Evolutionary conservation across 2,113 vertebrate species (phyloP), one percentile per base, ranked within the genome.

Genomic region (Conger conger): DNA sequence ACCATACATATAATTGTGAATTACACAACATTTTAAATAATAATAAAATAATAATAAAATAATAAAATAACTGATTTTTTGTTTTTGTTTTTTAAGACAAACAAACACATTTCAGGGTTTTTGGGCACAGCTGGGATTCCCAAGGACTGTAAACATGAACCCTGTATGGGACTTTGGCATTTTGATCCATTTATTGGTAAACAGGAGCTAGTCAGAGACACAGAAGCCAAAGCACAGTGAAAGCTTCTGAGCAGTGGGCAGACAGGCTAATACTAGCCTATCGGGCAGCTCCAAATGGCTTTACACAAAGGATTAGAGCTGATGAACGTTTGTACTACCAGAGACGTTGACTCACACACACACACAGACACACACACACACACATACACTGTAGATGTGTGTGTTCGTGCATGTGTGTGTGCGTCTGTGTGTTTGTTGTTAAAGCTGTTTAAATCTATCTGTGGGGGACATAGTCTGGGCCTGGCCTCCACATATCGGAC

Each of bases 271-370:
- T 86, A 84, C 76, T 54, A 76, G 82, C 83, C 83, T 78, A 79
- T 63, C 13, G 36, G 45, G 88, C 82, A 86, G 78, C 79, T 68
- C 81, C 86, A 87, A 90, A 89, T 87, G 85, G 83, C 86, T 87
- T 90, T 89, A 90, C 76, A 50, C 42, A 73, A 78, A 76, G 86
- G 89, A 90, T 89, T 88, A 87, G 82, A 88, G 76, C 80, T 82
- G 88, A 90, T 82, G 40, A 85, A 68, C 35, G 77, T 68, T 83
- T 87, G 85, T 86, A 82, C 40, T 82, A 84, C 85, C 73, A 82
- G 87, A 84, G 81, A 86, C n/a, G 84, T 60, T 18, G 15, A 60
- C 57, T 18, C 57, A 18, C 50, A 53, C 50, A 60, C 13, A 60
- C 17, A 53, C 7, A 53, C 50, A 9, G 0, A 63, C 18, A 63